These are phyloP conservation scores for Morelia viridis DNA, from an alignment of 2,797 vertebrate genomes.

Conservation along the genomic window DNA sequence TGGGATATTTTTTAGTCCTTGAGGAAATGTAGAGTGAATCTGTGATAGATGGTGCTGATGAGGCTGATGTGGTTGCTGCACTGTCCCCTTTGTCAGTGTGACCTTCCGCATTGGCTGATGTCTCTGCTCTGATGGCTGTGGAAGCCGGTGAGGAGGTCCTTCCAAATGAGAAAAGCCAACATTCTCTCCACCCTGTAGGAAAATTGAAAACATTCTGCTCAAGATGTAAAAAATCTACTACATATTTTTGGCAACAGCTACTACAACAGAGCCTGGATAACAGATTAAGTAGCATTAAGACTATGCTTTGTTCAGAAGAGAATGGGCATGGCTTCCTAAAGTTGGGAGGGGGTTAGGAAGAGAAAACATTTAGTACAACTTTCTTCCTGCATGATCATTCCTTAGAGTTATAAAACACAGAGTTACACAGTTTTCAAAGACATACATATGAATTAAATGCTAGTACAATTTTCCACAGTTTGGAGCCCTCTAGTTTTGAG, in stretches of 20 bases:
- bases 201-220: constrained; percentile 68
- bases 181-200: constrained; percentile 81
- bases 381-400: background rate
- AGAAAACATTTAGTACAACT: background rate
- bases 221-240: constrained; percentile 42
- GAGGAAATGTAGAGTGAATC: constrained; percentile 68
- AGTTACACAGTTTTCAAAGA: background rate
- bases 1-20: constrained; percentile 78
- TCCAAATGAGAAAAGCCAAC: constrained; percentile 72
- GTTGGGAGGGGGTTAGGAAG: background rate
- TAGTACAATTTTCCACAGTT: background rate
- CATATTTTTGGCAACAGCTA: constrained; percentile 20
- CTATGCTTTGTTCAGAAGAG: background rate
- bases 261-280: background rate
- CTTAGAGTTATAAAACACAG: background rate
- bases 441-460: background rate
- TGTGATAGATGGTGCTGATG: constrained; percentile 68
- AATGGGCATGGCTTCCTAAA: background rate
- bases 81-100: constrained; percentile 79
- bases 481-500: background rate
- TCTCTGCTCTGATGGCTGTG: constrained; percentile 69
- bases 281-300: background rate
- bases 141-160: constrained; percentile 75
- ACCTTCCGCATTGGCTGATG: constrained; percentile 86
- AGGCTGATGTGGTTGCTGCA: constrained; percentile 76